A percentile compares a stretch with the other conserved stretches of the same genome.
phyloP scores from a whole-genome alignment of 2,888 invertebrate species.

The Trichogramma dendrolimi region DNA sequence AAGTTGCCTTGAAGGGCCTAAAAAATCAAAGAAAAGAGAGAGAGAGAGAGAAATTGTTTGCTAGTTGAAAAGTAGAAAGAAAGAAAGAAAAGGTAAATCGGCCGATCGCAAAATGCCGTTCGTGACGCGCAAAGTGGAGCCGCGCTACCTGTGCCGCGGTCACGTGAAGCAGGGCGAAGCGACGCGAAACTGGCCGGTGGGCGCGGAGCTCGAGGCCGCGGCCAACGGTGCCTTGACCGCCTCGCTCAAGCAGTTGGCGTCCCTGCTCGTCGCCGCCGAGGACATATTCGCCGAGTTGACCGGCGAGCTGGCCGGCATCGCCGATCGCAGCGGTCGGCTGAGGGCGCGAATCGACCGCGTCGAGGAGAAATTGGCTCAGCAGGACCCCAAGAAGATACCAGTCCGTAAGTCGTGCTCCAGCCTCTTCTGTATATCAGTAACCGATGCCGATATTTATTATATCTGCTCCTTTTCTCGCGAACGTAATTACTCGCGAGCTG shows the following conservation, averaged over 20 bases:
- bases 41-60: not conserved
- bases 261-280: constrained; percentile 76
- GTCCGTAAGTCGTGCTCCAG: constrained; percentile 74
- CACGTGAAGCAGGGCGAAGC: constrained; percentile 77
- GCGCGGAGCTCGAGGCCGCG: constrained; percentile 80
- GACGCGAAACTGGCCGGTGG: constrained; percentile 75
- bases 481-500: too few relatives aligned
- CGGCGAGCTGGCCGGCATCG: constrained; percentile 68
- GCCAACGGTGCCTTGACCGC: constrained; percentile 82
- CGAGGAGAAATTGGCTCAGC: constrained; percentile 66
- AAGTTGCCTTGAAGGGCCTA: too few relatives aligned
- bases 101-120: constrained; percentile 68
- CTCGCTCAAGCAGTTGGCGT: constrained; percentile 80
- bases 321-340: constrained; percentile 68
- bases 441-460: too few relatives aligned
- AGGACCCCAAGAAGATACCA: constrained; percentile 86
- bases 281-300: constrained; percentile 82
- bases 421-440: too few relatives aligned
- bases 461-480: too few relatives aligned
- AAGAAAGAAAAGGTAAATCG: not conserved
- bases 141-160: constrained; percentile 68
- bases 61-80: not conserved
- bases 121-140: constrained; percentile 78
- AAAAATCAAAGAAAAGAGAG: too few relatives aligned
- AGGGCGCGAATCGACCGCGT: constrained; percentile 67